phyloP scores from a whole-genome alignment of 2,888 invertebrate species.

The Bombylius discolor region DNA sequence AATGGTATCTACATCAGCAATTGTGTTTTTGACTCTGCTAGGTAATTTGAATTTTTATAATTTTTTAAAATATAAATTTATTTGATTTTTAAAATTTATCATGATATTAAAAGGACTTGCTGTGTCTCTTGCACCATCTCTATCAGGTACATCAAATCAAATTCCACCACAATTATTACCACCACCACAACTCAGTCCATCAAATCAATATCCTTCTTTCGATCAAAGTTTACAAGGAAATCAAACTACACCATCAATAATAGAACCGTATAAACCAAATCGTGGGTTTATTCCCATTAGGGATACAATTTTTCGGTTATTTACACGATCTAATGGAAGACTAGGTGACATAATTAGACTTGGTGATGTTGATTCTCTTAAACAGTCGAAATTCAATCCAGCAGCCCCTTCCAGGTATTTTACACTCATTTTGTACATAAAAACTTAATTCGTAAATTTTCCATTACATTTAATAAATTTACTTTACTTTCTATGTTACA shows the following conservation, averaged over 20 bases:
- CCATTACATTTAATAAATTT: too few relatives aligned
- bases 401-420: constrained; percentile 17
- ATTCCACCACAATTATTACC: neutral
- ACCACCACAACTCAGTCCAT: neutral
- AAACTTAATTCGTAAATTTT: too few relatives aligned
- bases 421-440: too few relatives aligned
- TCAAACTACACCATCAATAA: too few relatives aligned
- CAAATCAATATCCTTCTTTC: neutral
- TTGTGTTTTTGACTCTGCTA: too few relatives aligned
- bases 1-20: too few relatives aligned
- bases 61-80: too few relatives aligned
- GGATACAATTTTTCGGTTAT: constrained; percentile 18
- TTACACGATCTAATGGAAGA: constrained; percentile 21
- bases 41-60: too few relatives aligned
- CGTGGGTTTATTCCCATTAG: neutral
- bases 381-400: constrained; percentile 16
- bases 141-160: neutral
- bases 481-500: too few relatives aligned
- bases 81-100: too few relatives aligned
- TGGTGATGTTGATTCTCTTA: constrained; percentile 11
- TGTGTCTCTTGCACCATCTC: neutral
- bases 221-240: neutral
- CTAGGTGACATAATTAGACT: constrained; percentile 12
- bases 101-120: too few relatives aligned
- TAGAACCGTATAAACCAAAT: neutral